Evolutionary conservation across 2,888 invertebrate genomes (phyloP).

Genomic region (Agrotis clavis): DNA sequence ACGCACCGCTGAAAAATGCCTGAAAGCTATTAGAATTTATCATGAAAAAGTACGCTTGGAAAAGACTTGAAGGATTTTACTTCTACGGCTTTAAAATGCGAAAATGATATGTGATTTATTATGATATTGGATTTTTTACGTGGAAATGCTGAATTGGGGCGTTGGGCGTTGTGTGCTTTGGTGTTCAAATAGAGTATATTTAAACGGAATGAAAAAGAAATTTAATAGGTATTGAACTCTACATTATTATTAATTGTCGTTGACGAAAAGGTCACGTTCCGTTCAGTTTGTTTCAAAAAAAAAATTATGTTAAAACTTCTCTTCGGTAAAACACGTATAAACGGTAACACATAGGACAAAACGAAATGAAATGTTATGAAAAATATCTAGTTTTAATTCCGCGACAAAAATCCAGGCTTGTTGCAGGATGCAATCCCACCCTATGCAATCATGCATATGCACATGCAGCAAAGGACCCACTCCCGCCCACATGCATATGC

Average conservation of each 20-base stretch:
- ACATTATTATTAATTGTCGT: neutral
- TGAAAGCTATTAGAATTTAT: constrained; percentile 48
- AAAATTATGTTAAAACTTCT: too few relatives aligned
- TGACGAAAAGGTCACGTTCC: neutral
- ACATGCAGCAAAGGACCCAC: too few relatives aligned
- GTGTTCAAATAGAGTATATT: neutral
- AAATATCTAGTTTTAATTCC: too few relatives aligned
- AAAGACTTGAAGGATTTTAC: constrained; percentile 19
- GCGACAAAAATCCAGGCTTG: too few relatives aligned
- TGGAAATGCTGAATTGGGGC: constrained; percentile 1
- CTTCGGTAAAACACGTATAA: too few relatives aligned
- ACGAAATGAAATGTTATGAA: too few relatives aligned
- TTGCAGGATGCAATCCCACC: too few relatives aligned
- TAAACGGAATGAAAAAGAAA: neutral
- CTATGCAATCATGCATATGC: too few relatives aligned
- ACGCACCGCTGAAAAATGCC: constrained; percentile 54
- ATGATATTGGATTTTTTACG: constrained; percentile 15
- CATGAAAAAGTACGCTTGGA: constrained; percentile 19
- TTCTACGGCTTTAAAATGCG: constrained; percentile 20
- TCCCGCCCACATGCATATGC: too few relatives aligned
- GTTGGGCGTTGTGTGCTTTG: neutral
- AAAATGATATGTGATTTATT: constrained; percentile 18
- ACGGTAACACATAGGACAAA: too few relatives aligned
- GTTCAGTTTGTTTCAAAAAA: neutral
- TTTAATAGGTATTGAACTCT: neutral